A percentile compares a stretch with the other conserved stretches of the same genome.
These are phyloP conservation scores for Leptodirus hochenwartii DNA, from an alignment of 2,888 invertebrate species.

Conservation along the genomic window DNA sequence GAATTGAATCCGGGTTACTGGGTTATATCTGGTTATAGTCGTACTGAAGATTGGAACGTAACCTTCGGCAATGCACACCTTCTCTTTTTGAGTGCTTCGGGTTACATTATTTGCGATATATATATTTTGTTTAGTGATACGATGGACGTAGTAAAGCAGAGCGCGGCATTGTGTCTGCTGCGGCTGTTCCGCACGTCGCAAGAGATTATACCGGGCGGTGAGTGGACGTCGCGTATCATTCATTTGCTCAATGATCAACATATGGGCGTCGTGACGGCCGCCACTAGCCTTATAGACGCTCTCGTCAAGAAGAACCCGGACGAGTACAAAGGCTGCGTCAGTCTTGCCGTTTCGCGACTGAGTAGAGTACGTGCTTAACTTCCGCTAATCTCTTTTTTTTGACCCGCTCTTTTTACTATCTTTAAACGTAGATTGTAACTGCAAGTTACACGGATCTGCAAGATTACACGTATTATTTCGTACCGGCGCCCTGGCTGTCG, in stretches of 20 bases:
- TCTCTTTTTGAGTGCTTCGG: no score
- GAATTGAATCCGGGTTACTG: no score
- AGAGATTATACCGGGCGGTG: slow-evolving; percentile 91
- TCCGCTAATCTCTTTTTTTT: no score
- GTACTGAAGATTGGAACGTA: no score
- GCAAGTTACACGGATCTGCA: slow-evolving; percentile 98
- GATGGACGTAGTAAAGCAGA: slow-evolving; percentile 98
- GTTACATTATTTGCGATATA: not conserved
- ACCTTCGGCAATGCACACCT: no score
- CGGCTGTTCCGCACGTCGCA: slow-evolving; percentile 87
- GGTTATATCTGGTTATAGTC: no score
- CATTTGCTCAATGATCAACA: slow-evolving; percentile 98
- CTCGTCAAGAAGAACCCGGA: slow-evolving; percentile 97
- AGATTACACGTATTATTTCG: slow-evolving; percentile 99
- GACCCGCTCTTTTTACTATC: no score
- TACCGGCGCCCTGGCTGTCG: slow-evolving; percentile 99
- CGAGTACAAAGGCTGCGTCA: slow-evolving; percentile 98
- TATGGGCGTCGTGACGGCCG: slow-evolving; percentile 98
- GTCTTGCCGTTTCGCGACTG: slow-evolving; percentile 89
- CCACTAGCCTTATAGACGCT: slow-evolving; percentile 93
- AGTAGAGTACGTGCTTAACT: slow-evolving; percentile 46
- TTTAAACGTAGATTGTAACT: slow-evolving; percentile 98
- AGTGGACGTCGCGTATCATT: slow-evolving; percentile 98
- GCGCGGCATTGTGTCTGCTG: slow-evolving; percentile 90
- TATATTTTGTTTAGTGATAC: slow-evolving; percentile 54